phyloP scores from a whole-genome alignment of 2,888 invertebrate genomes.

The Ryuthela nishihirai region DNA sequence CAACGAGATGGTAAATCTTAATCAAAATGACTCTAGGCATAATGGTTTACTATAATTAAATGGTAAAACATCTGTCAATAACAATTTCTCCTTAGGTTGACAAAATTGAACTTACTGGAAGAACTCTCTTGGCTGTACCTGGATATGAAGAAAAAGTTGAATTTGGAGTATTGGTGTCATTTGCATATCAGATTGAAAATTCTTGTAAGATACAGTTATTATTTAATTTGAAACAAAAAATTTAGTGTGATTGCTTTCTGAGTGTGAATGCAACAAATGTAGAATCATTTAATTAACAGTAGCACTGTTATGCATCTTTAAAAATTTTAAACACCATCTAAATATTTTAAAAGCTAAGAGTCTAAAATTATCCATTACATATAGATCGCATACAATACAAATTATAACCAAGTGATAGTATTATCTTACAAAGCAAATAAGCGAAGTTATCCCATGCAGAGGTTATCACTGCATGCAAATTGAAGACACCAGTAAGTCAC shows the following conservation, averaged over 20 bases:
- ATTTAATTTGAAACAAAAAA: background rate
- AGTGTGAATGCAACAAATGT: background rate
- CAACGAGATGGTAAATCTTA: background rate
- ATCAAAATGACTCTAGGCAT: slow-evolving; percentile 5
- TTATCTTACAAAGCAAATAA: too few relatives aligned
- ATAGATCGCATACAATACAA: too few relatives aligned
- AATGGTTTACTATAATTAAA: slow-evolving; percentile 11
- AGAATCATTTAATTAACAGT: background rate
- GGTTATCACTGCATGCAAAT: too few relatives aligned
- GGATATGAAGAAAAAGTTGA: slow-evolving; percentile 86
- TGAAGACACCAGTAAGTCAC: too few relatives aligned
- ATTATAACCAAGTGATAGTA: too few relatives aligned
- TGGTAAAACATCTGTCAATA: slow-evolving; percentile 7
- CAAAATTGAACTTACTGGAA: slow-evolving; percentile 80
- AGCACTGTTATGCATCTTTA: background rate
- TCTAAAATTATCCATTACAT: too few relatives aligned
- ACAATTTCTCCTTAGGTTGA: slow-evolving; percentile 62
- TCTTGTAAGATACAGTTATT: slow-evolving; percentile 46
- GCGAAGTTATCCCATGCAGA: too few relatives aligned
- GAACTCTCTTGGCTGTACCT: slow-evolving; percentile 82
- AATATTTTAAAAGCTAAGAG: too few relatives aligned
- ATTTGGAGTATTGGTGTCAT: slow-evolving; percentile 87
- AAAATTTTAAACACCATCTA: too few relatives aligned
- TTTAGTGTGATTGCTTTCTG: background rate
- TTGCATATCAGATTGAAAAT: slow-evolving; percentile 80